Base-by-base conservation (phyloP, 2,797 vertebrate species). In the Lophura swinhoii region DNA sequence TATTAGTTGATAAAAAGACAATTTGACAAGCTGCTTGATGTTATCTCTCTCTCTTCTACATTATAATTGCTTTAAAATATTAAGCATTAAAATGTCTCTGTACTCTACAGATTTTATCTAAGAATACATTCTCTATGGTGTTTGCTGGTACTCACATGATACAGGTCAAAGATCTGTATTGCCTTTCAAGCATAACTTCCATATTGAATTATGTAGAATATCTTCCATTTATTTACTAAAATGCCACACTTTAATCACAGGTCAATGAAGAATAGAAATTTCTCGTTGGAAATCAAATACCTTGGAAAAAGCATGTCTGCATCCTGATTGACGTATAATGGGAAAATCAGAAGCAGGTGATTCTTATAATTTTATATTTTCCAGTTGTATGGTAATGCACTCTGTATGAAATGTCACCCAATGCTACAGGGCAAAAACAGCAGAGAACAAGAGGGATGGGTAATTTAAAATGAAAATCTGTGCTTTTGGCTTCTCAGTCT, bases 401-500 rank as follows among this genome's bases (percentile, higher is more conserved):
- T 93, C 87, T 95, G 95, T 95, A 85, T 92, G 93, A 98, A 98
- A 98, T 98, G 97, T 98, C 98, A 98, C 91, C 96, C 93, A 93
- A 43, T 87, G 97, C 97, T 96, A 96, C 6, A 3, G 96, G 97
- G 97, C 86, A 97, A 97, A 97, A 89, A 18, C 71, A 78, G 64
- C 31, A 94, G 67, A 93, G 48, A 97, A 96, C 60, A 85, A 15
- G 60, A 96, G 67, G 63, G 94, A 89, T 49, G 39, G 29, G 60
- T 95, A 97, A 98, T 96, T 96, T 96, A 84, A 97, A 97, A 97
- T 88, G 53, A 97, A 96, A 97, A 91, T 93, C 55, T 84, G 29
- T 89, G 63, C 79, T 96, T 88, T 79, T 82, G 5, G 9, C 46
- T 79, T 88, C 23, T 20, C 63, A 63, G 18, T 48, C 51, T 17